Conservation (phyloP, 2,797 vertebrate species). For the Todus mexicanus region DNA sequence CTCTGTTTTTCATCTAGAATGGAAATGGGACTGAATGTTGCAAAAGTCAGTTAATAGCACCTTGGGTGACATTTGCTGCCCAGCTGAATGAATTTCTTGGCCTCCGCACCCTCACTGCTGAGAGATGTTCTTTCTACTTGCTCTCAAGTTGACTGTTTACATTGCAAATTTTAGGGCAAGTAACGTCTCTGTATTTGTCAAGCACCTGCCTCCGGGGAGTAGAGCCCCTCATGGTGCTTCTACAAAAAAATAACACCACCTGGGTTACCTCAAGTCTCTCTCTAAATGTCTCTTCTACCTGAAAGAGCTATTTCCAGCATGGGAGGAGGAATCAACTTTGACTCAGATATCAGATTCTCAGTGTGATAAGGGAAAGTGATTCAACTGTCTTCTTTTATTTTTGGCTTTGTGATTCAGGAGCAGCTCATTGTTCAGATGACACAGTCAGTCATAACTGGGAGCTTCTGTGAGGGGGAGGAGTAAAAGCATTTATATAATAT, state of each 20-base stretch:
- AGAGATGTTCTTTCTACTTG: neutral
- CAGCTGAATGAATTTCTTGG: neutral
- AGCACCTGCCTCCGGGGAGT: neutral
- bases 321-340: conserved; percentile 34
- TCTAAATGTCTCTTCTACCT: neutral
- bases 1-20: conserved; percentile 12
- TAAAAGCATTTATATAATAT: conserved; percentile 40
- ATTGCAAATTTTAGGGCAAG: neutral
- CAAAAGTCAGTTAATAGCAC: conserved; percentile 25
- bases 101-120: neutral
- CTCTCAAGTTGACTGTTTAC: neutral
- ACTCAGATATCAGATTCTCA: conserved; percentile 32
- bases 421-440: conserved; percentile 37
- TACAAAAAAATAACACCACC: neutral
- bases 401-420: conserved; percentile 45
- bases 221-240: neutral
- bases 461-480: neutral
- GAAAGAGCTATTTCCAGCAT: conserved; percentile 50
- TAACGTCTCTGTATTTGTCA: neutral
- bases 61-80: conserved; percentile 9
- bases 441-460: conserved; percentile 14
- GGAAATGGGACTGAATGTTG: neutral
- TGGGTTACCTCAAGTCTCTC: neutral
- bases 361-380: conserved; percentile 45
- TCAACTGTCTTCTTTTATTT: conserved; percentile 56